Base-by-base conservation (phyloP, 1,140 invertebrate genomes). In the Liolophura sinensis region DNA sequence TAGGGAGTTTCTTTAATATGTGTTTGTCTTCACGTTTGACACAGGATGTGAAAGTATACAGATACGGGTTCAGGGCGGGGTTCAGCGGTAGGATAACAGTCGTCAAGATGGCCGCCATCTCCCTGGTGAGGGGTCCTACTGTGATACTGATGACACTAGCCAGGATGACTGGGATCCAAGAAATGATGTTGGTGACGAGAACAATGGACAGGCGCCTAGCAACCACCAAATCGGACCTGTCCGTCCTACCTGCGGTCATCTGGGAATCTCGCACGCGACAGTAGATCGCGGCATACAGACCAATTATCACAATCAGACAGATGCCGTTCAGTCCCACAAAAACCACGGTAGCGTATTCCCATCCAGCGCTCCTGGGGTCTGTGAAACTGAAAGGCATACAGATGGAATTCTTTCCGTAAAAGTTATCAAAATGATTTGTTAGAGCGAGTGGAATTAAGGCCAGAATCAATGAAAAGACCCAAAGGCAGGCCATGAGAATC, bases 381-480 rank as follows among this genome's bases (percentile, higher is more conserved):
- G 31, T 40, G 31, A 40, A 40, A 9, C 31, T 40, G 31, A 40
- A 40, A 40, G 31, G 31, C 31, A 40, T 40, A 40, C 31, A 40
- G 31, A 40, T 40, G 31, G 31, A 40, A 40, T 40, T 60, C 0
- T 68, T 62, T 59, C 74, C 76, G 62, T 73, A 73, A 27, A 46
- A 49, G 46, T 63, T 64, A 20, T 65, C 18, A 54, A 67, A 64
- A 63, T 69, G 68, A 0, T 50, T 1, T 3, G 63, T 18, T 1
- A 68, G 65, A 0, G 74, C 24, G 24, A 74, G 46, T 0, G 78
- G 78, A 7, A 75, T 27, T 0, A 62, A 60, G 6, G 67, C 67
- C 15, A 75, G 56, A n/a, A 68, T 15, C 5, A 75, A 14, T 24
- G 65, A 62, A 9, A 64, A 24, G 24, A 56, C 1, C 78, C 77